Evolutionary conservation across 2,797 vertebrate species (phyloP).

Genomic region (Acropternis orthonyx): DNA sequence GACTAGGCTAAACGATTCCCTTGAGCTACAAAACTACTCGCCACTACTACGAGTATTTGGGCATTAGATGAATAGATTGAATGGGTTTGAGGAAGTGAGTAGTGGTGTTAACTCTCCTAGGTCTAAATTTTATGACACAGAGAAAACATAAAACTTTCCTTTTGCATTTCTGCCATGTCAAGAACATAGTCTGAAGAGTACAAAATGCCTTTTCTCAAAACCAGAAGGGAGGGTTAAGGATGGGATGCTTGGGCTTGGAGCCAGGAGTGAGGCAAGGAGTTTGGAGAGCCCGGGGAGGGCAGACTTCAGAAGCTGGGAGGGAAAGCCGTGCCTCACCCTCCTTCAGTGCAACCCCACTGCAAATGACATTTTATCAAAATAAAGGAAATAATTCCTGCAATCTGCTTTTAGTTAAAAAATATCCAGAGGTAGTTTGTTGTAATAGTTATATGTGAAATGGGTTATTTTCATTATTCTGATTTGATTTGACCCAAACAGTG

Average conservation of each 20-base stretch:
- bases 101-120: conserved; percentile 7
- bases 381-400: not conserved
- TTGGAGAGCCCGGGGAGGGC: not conserved
- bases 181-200: not conserved
- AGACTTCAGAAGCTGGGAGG: not conserved
- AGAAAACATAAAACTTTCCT: not conserved
- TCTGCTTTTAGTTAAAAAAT: not conserved
- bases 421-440: not conserved
- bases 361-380: not conserved
- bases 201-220: not conserved
- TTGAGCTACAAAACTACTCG: not conserved
- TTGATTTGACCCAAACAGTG: not conserved
- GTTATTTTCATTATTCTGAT: not conserved
- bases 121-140: not conserved
- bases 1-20: conserved; percentile 20
- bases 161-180: not conserved
- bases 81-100: not conserved
- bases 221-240: not conserved
- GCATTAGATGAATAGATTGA: conserved; percentile 14
- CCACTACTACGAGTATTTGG: not conserved
- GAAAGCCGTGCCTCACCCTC: not conserved
- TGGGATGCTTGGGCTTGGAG: not conserved
- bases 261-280: not conserved
- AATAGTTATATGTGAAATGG: not conserved
- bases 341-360: not conserved